Evolutionary conservation across 2,113 vertebrate species (phyloP), one percentile per base, ranked within the genome.

Genomic region (Bos indicus): DNA sequence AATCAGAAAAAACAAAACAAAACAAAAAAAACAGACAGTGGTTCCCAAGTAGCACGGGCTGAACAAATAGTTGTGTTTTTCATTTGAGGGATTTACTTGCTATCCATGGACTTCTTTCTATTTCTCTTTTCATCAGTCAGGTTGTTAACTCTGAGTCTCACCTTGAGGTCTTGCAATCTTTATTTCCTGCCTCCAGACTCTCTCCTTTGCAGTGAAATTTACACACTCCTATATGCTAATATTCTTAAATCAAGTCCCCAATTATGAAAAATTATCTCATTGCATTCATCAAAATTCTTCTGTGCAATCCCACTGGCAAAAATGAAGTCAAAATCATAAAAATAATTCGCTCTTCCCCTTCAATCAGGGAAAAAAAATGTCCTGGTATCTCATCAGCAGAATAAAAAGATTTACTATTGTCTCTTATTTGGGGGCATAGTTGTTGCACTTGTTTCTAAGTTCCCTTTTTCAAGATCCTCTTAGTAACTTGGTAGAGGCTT

Each of bases 231-330:
- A 81, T 36, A 74, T 48, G 51, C 88, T 93, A 67, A 88, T 91
- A 96, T 91, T 95, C 6, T n/a, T 91, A 94, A 96, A 77, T 94
- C 52, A 92, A 90, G 92, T 17, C 7, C 43, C 21, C 26, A 80
- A 30, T 86, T 96, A 71, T 33, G 83, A 96, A 81, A 91, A 94
- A 90, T 57, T 90, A 74, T 82, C 23, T 86, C 25, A 60, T n/a
- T 71, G 21, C 83, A 62, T 46, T 91, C 54, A 91, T 95, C 60
- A 95, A 94, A 95, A 82, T 62, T 92, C 81, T 97, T 64, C 52
- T 78, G n/a, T 52, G 36, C 15, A 80, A 91, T 52, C 56, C 57
- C 36, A 86, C 54, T 19, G 28, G 91, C 28, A 87, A 96, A 67
- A 93, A 17, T 89, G 5, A 88, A 95, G 86, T 12, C 33, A 48